A percentile compares a stretch with the other conserved stretches of the same genome.
These are phyloP conservation scores for Microplitis deprimator DNA, from an alignment of 2,888 invertebrate species.

Conservation along the genomic window DNA sequence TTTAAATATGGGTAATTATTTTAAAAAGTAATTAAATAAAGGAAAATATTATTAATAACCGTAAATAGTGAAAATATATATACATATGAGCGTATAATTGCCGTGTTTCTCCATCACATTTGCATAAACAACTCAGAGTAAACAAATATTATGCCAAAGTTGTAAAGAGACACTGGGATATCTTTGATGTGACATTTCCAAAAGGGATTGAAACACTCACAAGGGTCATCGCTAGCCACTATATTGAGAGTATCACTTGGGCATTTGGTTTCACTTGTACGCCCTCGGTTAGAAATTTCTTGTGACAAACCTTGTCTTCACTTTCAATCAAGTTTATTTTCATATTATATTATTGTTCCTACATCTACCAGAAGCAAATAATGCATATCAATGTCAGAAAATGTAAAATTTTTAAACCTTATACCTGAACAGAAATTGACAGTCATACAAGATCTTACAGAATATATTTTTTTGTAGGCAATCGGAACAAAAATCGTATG, in stretches of 20 bases:
- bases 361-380: neutral
- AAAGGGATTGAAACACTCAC: constrained; percentile 56
- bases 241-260: constrained; percentile 55
- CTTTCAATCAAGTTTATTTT: neutral
- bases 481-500: too few relatives aligned
- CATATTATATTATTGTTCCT: neutral
- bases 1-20: too few relatives aligned
- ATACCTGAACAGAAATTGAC: neutral
- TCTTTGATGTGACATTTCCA: constrained; percentile 62
- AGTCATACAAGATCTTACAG: neutral
- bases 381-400: neutral
- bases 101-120: constrained; percentile 48
- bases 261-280: constrained; percentile 52
- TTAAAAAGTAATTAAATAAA: too few relatives aligned
- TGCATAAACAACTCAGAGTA: constrained; percentile 67
- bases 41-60: too few relatives aligned
- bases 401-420: neutral
- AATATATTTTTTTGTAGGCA: too few relatives aligned
- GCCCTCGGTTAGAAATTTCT: constrained; percentile 24
- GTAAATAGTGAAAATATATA: too few relatives aligned
- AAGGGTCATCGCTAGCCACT: constrained; percentile 33
- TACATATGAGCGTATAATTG: too few relatives aligned
- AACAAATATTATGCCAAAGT: constrained; percentile 54
- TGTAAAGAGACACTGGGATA: constrained; percentile 50
- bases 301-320: constrained; percentile 12